Percentiles rank a stretch among this genome's conserved stretches.
Evolutionary conservation across 2,113 vertebrate genomes (phyloP).

Genomic region (Neopipo cinnamomea): DNA sequence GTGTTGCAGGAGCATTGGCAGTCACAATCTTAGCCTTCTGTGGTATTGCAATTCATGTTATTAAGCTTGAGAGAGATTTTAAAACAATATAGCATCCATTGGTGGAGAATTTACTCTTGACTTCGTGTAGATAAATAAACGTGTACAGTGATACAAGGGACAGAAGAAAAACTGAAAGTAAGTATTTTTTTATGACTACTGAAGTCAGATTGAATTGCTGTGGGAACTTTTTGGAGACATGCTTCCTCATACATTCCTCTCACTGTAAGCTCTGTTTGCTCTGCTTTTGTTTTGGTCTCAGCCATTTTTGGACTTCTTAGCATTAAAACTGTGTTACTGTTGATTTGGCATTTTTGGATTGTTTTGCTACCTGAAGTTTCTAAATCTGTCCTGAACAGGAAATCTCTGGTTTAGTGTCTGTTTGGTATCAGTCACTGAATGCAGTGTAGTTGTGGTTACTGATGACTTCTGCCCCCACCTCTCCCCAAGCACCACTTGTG

Average conservation of each 20-base stretch:
- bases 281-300: background rate
- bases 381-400: conserved; percentile 18
- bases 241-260: background rate
- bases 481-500: conserved; percentile 58
- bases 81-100: background rate
- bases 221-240: background rate
- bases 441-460: conserved; percentile 54
- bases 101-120: background rate
- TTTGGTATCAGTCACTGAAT: conserved; percentile 41
- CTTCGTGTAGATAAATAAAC: background rate
- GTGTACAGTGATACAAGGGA: background rate
- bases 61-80: background rate
- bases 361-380: background rate
- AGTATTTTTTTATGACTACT: background rate
- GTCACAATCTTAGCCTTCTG: background rate
- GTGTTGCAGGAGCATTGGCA: background rate
- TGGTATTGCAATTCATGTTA: background rate
- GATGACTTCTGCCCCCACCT: conserved; percentile 30
- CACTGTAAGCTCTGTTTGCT: background rate
- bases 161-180: conserved; percentile 2
- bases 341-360: background rate
- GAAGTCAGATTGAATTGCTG: background rate
- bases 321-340: background rate
- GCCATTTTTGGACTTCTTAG: background rate
- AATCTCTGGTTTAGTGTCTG: background rate